Conservation (phyloP, 2,113 vertebrate species). For the Myrmecophaga tridactyla region DNA sequence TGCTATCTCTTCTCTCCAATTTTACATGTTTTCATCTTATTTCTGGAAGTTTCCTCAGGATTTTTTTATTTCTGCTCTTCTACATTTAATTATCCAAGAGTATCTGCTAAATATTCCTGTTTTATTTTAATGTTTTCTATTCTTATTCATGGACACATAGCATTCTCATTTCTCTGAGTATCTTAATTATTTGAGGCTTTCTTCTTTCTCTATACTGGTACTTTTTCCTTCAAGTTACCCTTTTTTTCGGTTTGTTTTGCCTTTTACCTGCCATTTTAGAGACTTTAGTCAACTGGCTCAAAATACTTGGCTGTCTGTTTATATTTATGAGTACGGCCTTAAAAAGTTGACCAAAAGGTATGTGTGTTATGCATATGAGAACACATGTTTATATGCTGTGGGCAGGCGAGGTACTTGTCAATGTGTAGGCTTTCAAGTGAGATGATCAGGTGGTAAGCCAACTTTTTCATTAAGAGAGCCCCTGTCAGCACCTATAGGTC, state of each 20-base stretch:
- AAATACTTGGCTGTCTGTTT: background rate
- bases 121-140: background rate
- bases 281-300: background rate
- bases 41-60: background rate
- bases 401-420: background rate
- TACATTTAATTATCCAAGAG: background rate
- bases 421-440: background rate
- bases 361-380: background rate
- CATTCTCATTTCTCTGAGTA: background rate
- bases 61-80: conserved; percentile 11
- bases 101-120: background rate
- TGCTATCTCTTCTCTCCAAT: background rate
- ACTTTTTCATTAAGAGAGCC: background rate
- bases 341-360: background rate
- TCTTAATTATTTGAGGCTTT: background rate
- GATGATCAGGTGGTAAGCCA: background rate
- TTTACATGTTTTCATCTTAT: background rate
- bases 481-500: background rate
- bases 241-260: background rate
- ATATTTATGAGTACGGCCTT: background rate
- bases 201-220: background rate
- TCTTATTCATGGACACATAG: background rate
- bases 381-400: background rate
- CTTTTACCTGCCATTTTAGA: background rate
- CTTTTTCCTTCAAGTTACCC: background rate